phyloP scores from a whole-genome alignment of 2,888 invertebrate species.

The Lepeophtheirus nordmannii region DNA sequence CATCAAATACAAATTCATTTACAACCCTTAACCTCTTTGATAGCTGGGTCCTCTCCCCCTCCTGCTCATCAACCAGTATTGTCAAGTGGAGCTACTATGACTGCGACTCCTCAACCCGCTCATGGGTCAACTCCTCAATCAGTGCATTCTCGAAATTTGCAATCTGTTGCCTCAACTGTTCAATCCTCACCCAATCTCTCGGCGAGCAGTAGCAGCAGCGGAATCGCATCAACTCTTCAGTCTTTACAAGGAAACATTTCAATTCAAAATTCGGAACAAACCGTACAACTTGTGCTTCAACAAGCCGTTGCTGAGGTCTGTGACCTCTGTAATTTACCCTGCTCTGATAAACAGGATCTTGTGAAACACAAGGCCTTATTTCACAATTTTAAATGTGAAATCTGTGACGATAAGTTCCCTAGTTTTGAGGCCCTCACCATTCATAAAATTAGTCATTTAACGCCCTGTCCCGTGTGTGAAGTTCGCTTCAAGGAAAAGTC shows the following conservation, averaged over 20 bases:
- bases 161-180: no score
- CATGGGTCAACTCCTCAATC: no score
- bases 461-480: neutral
- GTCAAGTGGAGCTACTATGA: neutral
- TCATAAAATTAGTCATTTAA: neutral
- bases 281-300: neutral
- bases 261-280: no score
- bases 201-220: no score
- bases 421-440: neutral
- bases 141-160: no score
- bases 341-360: neutral
- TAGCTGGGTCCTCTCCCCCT: no score
- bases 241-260: no score
- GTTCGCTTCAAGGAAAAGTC: neutral
- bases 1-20: neutral
- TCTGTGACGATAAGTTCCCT: neutral
- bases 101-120: neutral
- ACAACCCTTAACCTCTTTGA: neutral
- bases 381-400: neutral
- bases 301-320: neutral
- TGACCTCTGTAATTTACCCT: neutral
- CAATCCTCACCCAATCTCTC: no score
- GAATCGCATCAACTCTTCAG: no score
- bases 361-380: neutral
- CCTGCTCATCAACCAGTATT: neutral